Conservation (phyloP, 2,113 vertebrate genomes). For the Sebastes schlegelii region DNA sequence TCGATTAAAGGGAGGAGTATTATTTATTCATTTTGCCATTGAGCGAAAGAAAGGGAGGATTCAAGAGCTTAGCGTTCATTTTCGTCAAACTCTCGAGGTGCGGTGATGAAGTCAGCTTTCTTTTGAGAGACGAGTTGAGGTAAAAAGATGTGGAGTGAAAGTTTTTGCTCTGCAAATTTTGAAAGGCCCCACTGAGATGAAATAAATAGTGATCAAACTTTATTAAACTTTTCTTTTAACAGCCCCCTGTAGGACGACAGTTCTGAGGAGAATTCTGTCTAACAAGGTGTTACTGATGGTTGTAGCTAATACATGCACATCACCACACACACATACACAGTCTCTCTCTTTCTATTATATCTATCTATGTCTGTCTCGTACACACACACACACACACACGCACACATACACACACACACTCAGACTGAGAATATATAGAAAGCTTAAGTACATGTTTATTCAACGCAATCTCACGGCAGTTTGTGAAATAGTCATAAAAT, state of each 20-base stretch:
- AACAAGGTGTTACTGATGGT: conserved; percentile 45
- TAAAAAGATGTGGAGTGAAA: conserved; percentile 60
- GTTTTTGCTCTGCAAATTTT: conserved; percentile 68
- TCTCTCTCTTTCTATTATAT: conserved; percentile 2
- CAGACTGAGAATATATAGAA: conserved; percentile 2
- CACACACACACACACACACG: neutral
- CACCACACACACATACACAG: conserved; percentile 10
- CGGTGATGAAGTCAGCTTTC: conserved; percentile 80
- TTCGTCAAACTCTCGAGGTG: conserved; percentile 76
- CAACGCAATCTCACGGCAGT: too few species aligned
- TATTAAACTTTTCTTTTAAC: conserved; percentile 73
- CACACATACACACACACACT: neutral
- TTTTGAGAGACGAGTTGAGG: conserved; percentile 65
- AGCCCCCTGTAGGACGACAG: conserved; percentile 44
- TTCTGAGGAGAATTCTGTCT: conserved; percentile 52
- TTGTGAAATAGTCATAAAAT: too few species aligned
- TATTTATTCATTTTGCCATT: conserved; percentile 84
- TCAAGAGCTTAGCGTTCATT: conserved; percentile 75
- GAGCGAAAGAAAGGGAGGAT: conserved; percentile 68
- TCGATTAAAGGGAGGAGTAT: conserved; percentile 80
- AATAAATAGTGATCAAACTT: conserved; percentile 74
- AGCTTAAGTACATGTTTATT: conserved; percentile 16
- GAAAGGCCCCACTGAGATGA: conserved; percentile 66
- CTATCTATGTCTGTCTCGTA: neutral
- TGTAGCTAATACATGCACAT: conserved; percentile 28